phyloP scores from a whole-genome alignment of 1,140 invertebrate species.

The Dufourea novaeangliae region DNA sequence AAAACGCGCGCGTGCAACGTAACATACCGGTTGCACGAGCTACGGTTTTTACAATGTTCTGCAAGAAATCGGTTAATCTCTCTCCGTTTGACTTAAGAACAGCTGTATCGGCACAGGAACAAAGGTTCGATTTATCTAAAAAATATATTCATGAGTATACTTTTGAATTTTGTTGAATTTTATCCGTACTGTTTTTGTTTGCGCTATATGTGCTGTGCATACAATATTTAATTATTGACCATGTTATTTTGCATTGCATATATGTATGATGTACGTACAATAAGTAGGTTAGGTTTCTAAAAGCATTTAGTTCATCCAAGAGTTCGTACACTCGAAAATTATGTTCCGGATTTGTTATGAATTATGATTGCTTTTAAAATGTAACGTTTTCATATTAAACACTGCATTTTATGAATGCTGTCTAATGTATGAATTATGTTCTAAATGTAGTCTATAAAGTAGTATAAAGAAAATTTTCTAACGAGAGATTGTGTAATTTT shows the following conservation, averaged over 20 bases:
- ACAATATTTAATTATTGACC: neutral
- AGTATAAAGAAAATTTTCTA: no score
- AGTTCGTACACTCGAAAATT: no score
- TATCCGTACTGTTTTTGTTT: neutral
- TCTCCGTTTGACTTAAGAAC: neutral
- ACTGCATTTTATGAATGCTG: no score
- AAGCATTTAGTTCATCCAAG: no score
- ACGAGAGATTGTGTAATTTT: neutral
- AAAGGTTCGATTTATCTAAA: conserved; percentile 33
- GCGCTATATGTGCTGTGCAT: no score
- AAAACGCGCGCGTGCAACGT: neutral
- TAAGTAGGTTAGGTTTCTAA: neutral
- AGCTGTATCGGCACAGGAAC: neutral
- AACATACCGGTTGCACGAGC: neutral
- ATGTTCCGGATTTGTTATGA: no score
- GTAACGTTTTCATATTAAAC: no score
- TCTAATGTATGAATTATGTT: no score
- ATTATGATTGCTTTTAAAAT: no score
- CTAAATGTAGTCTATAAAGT: no score
- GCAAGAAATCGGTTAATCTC: neutral
- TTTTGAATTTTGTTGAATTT: neutral
- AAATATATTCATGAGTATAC: neutral
- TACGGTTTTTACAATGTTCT: conserved; percentile 13
- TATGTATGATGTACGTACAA: neutral
- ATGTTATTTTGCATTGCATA: neutral